Percentiles rank a stretch among this genome's conserved stretches.
phyloP scores from a whole-genome alignment of 1,140 invertebrate species.

The Camponotus pennsylvanicus region DNA sequence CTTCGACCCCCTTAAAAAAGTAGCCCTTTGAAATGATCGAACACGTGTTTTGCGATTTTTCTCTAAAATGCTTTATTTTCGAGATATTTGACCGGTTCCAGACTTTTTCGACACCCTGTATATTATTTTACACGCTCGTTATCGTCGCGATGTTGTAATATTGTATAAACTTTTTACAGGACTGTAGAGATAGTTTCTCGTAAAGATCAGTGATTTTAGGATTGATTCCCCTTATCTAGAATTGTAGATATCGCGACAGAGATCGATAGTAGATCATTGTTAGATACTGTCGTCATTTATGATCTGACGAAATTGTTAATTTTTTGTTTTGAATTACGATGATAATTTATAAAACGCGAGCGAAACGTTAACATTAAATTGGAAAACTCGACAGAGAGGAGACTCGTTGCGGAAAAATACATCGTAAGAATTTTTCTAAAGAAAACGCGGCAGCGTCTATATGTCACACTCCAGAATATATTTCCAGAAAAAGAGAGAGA shows the following conservation, averaged over 20 bases:
- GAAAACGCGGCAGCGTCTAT: not conserved
- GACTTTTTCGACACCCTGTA: too few species aligned
- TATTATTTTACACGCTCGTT: conserved; percentile 37
- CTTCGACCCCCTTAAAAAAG: too few species aligned
- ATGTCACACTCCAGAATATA: not conserved
- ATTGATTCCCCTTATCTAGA: conserved; percentile 27
- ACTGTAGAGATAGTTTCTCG: conserved; percentile 47
- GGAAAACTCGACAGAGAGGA: not conserved
- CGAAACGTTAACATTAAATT: conserved; percentile 18
- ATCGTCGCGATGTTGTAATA: conserved; percentile 34
- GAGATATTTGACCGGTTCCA: too few species aligned
- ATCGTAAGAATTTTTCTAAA: conserved; percentile 20
- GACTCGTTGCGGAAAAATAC: not conserved
- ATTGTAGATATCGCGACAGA: conserved; percentile 30
- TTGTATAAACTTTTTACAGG: conserved; percentile 29
- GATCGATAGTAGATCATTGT: conserved; percentile 12
- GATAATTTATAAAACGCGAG: conserved; percentile 20
- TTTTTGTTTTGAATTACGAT: conserved; percentile 20
- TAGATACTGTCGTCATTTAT: conserved; percentile 43
- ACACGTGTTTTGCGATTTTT: too few species aligned
- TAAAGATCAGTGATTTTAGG: conserved; percentile 43
- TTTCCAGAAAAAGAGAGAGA: not conserved
- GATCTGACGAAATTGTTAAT: conserved; percentile 46
- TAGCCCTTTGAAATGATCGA: too few species aligned
- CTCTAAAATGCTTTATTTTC: too few species aligned